These are phyloP conservation scores for Cryptoblepharus egeriae DNA, from an alignment of 2,797 vertebrate species.

Conservation along the genomic window DNA sequence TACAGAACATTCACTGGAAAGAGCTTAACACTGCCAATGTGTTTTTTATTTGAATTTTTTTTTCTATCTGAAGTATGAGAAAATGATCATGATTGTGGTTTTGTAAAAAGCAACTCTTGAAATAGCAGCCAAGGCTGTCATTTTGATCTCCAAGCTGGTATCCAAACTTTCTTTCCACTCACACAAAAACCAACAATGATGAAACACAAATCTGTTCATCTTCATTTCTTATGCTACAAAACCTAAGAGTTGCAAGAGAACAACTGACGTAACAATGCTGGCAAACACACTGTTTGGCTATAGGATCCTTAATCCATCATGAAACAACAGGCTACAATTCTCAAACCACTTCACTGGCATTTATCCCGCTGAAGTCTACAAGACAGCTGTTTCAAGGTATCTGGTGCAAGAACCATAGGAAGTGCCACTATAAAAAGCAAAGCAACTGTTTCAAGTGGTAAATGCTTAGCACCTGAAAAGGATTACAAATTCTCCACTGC, in stretches of 20 bases:
- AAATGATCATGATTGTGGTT: slow-evolving; percentile 25
- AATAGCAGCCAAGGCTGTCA: slow-evolving; percentile 31
- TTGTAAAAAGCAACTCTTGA: slow-evolving; percentile 14
- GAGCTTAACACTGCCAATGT: not conserved
- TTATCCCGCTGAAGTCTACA: not conserved
- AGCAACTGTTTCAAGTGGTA: not conserved
- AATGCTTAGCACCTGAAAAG: not conserved
- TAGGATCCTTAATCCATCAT: not conserved
- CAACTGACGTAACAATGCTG: not conserved
- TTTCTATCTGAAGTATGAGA: slow-evolving; percentile 12
- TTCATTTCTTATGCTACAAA: not conserved
- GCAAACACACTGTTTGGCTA: not conserved
- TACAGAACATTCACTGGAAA: not conserved
- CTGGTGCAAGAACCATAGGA: not conserved
- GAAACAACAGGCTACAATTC: not conserved
- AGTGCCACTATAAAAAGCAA: not conserved
- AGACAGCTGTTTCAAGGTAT: not conserved
- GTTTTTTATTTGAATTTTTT: not conserved
- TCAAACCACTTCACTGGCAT: not conserved
- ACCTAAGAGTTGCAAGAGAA: not conserved
- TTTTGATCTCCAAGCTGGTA: slow-evolving; percentile 29
- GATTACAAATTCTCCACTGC: not conserved
- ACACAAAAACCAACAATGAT: slow-evolving; percentile 4
- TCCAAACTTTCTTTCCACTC: slow-evolving; percentile 5
- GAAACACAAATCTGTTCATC: slow-evolving; percentile 32